A percentile compares a stretch with the other conserved stretches of the same genome.
Evolutionary conservation across 2,797 vertebrate species (phyloP).

Genomic region (Tapera naevia): DNA sequence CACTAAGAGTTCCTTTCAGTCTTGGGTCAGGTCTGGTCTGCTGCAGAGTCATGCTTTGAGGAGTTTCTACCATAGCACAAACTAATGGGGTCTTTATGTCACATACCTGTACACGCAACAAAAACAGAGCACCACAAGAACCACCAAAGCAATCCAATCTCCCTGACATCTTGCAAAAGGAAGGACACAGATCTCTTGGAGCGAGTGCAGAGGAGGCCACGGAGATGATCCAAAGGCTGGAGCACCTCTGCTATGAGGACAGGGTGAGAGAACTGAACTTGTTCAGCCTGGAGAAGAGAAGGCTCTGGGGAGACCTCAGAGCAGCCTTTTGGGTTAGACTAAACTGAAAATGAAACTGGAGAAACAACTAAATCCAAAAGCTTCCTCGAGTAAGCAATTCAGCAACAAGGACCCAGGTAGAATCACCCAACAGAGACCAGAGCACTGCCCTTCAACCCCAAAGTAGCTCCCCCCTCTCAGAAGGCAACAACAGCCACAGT

Average conservation of each 20-base stretch:
- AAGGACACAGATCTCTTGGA: too few species aligned
- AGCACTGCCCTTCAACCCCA: not conserved
- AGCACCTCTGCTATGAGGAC: too few species aligned
- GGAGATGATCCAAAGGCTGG: too few species aligned
- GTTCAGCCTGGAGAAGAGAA: too few species aligned
- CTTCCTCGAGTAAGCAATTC: not conserved
- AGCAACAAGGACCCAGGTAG: not conserved
- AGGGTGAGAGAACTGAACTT: too few species aligned
- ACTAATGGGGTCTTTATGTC: not conserved
- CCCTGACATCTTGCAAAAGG: not conserved
- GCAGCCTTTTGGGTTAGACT: not conserved
- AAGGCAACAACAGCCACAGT: not conserved
- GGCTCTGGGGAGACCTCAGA: too few species aligned
- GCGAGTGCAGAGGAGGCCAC: too few species aligned
- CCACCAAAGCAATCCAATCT: not conserved
- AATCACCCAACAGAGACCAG: not conserved
- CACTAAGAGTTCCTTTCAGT: not conserved
- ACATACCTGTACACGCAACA: not conserved
- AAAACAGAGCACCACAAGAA: not conserved
- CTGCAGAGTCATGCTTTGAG: not conserved
- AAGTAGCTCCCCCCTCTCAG: fast-evolving
- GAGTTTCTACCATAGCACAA: not conserved
- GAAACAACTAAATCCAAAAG: not conserved
- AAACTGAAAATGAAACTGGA: not conserved
- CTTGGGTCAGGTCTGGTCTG: not conserved